Base-by-base conservation (phyloP, 2,888 invertebrate species). In the Coelinius sp. region DNA sequence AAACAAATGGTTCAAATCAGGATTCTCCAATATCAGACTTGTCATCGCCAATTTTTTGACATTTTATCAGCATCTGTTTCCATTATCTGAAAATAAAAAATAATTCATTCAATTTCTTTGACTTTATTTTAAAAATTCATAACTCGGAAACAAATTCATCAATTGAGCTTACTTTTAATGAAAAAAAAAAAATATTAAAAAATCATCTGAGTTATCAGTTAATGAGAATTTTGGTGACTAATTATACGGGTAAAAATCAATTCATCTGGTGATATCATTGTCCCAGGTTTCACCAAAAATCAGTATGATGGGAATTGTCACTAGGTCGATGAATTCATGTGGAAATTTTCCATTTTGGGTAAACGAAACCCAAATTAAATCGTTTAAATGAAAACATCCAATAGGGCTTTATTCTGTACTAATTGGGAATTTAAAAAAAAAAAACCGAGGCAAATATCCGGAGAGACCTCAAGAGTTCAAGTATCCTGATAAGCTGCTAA, bases 21-120 rank as follows among this genome's bases (percentile, higher is more conserved):
- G 83, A 86, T 86, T 88, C 81, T 88, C 88, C 83, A 87, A 85
- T 81, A 88, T 87, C 87, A 88, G 83, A 77, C 87, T 86, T 85
- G 88, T 87, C 88, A 88, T 88, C 88, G 87, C 87, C 86, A 82
- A 82, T 78, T 78, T 76, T 82, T 81, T 73, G 82, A 84, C 85
- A 80, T 80, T 70, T 82, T 81, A 77, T 80, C 81, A 77, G 80
- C 76, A 73, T 79, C 78, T 80, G 77, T 84, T 78, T 83, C 84
- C 86, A 86, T 86, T 63, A 63, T 81, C 84, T 85, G 70, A 10
- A 71, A 73, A 63, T 20, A 1, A 17, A 17, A 6, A 49, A 49
- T 1, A 41, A n/a, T 2, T 41, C 2, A 1, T 41, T 31, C 31
- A 31, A 31, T 31, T 38, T 38, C 38, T n/a, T n/a, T n/a, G n/a